Evolutionary conservation across 1,140 invertebrate genomes (phyloP), one percentile per base, ranked within the genome.

Genomic region (Lepidotrigona ventralis): DNA sequence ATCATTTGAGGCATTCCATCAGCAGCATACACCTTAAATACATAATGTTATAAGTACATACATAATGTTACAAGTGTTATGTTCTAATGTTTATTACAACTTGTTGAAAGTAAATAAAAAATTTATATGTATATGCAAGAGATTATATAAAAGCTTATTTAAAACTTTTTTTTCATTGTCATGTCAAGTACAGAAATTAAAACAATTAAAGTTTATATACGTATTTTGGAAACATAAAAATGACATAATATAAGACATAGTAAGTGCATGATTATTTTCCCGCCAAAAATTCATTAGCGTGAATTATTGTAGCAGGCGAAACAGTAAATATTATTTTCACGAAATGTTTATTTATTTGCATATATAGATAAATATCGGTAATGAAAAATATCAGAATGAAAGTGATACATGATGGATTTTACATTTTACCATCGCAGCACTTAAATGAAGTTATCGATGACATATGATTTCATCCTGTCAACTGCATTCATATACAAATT

Each of bases 1-100:
- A 97, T 96, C 89, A 95, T 95, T 77, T 95, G 93, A 1, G 96
- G 96, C 96, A 97, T 96, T 79, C 96, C 96, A 92, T 97, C 97
- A 21, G 96, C 96, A 85, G 95, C 94, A 86, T 96, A 96, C 0
- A 97, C 96, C 96, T 79, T 82, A 90, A 74, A 93, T 88, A 92
- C 80, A 77, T 91, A n/a, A 84, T 4, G 73, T 63, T 19, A 29
- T 69, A 66, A 54, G 33, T 33, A 33, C 33, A 93, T 88, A 92
- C 80, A 77, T 91, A n/a, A 84, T 2, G 73, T 63, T 19, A 29
- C 63, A 66, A 54, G 46, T 29, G 39, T 26, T 17, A 75, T 11
- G n/a, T 39, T n/a, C 26, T 39, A 39, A 39, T 39, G 8, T 39
- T 39, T 39, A 39, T 39, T 39, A 39, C 39, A 39, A 39, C 4